A percentile compares a stretch with the other conserved stretches of the same genome.
Evolutionary conservation across 2,797 vertebrate species (phyloP).

Genomic region (Trematocara caparti): DNA sequence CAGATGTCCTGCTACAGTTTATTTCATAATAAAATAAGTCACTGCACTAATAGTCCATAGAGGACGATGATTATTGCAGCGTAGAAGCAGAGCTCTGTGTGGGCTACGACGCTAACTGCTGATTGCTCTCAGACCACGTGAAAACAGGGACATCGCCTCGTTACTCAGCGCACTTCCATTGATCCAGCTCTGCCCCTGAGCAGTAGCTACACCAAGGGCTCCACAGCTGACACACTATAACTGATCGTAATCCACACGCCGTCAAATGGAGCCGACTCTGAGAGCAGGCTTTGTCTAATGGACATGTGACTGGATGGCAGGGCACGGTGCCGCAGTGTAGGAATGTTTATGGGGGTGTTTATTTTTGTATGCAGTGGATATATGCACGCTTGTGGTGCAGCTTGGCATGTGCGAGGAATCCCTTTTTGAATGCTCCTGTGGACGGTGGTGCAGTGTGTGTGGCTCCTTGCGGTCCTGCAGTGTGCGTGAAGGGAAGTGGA

Average conservation of each 20-base stretch:
- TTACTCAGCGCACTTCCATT: slow-evolving; percentile 76
- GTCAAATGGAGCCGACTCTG: slow-evolving; percentile 17
- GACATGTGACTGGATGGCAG: slow-evolving; percentile 18
- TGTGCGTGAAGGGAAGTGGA: slow-evolving; percentile 28
- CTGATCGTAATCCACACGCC: slow-evolving; percentile 55
- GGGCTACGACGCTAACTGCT: slow-evolving; percentile 49
- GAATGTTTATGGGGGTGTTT: slow-evolving; percentile 53
- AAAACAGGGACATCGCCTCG: slow-evolving; percentile 63
- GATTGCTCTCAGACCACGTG: slow-evolving; percentile 56
- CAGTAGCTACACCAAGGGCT: slow-evolving; percentile 46
- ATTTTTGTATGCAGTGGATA: slow-evolving; percentile 3
- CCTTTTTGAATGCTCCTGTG: slow-evolving; percentile 32
- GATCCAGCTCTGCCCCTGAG: slow-evolving; percentile 55
- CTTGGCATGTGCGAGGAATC: slow-evolving; percentile 27
- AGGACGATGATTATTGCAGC: slow-evolving; percentile 8
- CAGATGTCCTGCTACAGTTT: neutral
- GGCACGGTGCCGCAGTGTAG: slow-evolving; percentile 13
- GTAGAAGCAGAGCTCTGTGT: slow-evolving; percentile 11
- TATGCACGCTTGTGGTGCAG: neutral
- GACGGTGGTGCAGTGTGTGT: slow-evolving; percentile 44
- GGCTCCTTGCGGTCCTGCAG: slow-evolving; percentile 43
- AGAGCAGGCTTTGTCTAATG: slow-evolving; percentile 24
- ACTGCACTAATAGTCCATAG: slow-evolving; percentile 5
- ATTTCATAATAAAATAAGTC: slow-evolving; percentile 12
- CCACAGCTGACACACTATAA: slow-evolving; percentile 64